Base-by-base conservation (phyloP, 2,888 invertebrate species). In the Heliconius ethilla region DNA sequence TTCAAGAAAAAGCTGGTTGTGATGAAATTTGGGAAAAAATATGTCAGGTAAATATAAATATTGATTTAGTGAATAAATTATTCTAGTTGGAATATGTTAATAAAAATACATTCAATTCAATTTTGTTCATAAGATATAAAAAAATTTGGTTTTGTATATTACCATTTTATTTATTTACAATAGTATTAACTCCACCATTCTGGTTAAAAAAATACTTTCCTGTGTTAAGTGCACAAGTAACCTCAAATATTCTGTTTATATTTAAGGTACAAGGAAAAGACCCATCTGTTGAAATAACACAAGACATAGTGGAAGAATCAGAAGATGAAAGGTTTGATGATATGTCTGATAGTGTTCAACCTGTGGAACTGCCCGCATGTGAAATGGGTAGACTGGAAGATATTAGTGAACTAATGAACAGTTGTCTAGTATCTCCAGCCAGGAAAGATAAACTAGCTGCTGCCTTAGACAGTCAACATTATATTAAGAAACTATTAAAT, bases 21-120 rank as follows among this genome's bases (percentile, higher is more conserved):
- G 99, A 99, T 96, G 99, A 99, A 94, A 99, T 99, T 87, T 99
- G 99, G 99, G 99, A 99, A 89, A 99, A 99, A 94, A 99, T 99
- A 88, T 99, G 99, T 94, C 98, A 98, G 96, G 97, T 97, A 94
- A 89, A 67, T 84, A 73, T 79, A 77, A 73, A 65, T 75, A 37
- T 78, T 77, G 77, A 40, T 70, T 78, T 69, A 70, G 62, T 40
- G 40, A 76, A 73, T 75, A 76, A 74, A 37, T 33, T 27, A 73
- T 76, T 76, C 65, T 70, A 70, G 70, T 74, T 75, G n/a, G 67
- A 77, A 73, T 33, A 70, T 29, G 70, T 6, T 69, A 22, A 33
- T 33, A 33, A 33, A 33, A 33, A 33, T 33, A 33, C 33, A 33
- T 33, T 33, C n/a, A n/a, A n/a, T n/a, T 40, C 3, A 18, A 59